These are phyloP conservation scores for Epinephelus cyanopodus DNA, from an alignment of 2,113 vertebrate species.

Conservation along the genomic window DNA sequence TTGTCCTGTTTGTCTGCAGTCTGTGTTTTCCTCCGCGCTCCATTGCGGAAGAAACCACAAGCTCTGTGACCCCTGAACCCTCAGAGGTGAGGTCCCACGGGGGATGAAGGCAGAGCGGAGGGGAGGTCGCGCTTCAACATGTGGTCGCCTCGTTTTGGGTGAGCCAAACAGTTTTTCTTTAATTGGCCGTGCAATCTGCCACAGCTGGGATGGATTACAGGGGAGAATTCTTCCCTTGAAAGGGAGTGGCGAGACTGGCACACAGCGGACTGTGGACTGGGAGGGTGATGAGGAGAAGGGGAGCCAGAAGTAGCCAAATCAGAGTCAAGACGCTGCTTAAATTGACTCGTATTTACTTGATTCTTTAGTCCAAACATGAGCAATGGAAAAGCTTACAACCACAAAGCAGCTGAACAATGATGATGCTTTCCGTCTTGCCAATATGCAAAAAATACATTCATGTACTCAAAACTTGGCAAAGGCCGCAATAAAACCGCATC, in stretches of 20 bases:
- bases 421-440: background rate
- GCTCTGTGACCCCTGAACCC: conserved; percentile 84
- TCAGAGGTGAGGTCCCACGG: conserved; percentile 61
- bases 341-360: conserved; percentile 1
- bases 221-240: conserved; percentile 85
- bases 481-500: background rate
- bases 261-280: conserved; percentile 14
- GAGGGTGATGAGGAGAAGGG: conserved; percentile 21
- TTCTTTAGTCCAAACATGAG: conserved; percentile 15
- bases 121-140: conserved; percentile 84
- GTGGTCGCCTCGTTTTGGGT: conserved; percentile 87
- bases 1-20: conserved; percentile 73
- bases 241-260: conserved; percentile 67
- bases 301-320: conserved; percentile 29
- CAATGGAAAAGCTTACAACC: background rate
- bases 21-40: conserved; percentile 56
- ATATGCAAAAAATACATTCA: background rate
- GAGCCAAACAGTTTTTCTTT: conserved; percentile 88
- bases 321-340: conserved; percentile 21
- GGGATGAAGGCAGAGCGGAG: conserved; percentile 40
- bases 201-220: conserved; percentile 92
- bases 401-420: conserved; percentile 7
- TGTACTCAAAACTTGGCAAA: conserved; percentile 7
- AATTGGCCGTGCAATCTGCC: conserved; percentile 87
- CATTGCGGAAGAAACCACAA: conserved; percentile 88